A percentile compares a stretch with the other conserved stretches of the same genome.
These are phyloP conservation scores for Uromys caudimaculatus DNA, from an alignment of 2,797 vertebrate genomes.

Conservation along the genomic window DNA sequence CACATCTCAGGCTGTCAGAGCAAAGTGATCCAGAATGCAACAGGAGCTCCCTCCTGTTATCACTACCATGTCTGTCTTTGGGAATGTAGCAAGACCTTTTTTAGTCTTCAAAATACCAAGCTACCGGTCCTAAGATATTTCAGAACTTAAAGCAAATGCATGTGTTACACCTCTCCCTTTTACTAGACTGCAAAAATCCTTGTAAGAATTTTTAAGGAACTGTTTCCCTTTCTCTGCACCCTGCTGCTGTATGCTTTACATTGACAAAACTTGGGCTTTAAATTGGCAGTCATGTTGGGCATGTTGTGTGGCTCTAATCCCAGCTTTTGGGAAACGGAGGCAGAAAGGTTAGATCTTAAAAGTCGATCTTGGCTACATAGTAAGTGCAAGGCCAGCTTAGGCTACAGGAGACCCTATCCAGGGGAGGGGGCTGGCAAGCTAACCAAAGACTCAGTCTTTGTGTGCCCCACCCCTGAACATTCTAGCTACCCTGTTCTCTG, in stretches of 20 bases:
- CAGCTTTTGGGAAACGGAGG: background rate
- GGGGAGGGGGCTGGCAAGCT: background rate
- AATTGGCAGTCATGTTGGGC: background rate
- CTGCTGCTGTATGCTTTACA: background rate
- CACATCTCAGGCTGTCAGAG: background rate
- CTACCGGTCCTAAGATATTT: background rate
- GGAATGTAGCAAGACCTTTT: background rate
- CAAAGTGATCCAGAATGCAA: background rate
- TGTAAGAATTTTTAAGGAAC: background rate
- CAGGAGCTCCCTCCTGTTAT: background rate
- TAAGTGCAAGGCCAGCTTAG: background rate
- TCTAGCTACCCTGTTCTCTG: background rate
- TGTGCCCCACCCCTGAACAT: accelerated
- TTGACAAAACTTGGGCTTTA: background rate
- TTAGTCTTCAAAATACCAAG: background rate
- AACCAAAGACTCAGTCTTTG: background rate
- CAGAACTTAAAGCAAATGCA: background rate
- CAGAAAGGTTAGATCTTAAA: background rate
- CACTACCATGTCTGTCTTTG: background rate
- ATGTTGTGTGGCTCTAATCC: background rate
- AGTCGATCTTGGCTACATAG: background rate
- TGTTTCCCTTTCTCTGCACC: background rate
- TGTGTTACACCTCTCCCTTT: too few species aligned
- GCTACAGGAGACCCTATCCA: background rate
- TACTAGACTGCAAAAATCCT: background rate